Percentiles rank a stretch among this genome's conserved stretches.
Conservation (phyloP, 2,888 invertebrate genomes). For the Sclerodermus sp. region DNA sequence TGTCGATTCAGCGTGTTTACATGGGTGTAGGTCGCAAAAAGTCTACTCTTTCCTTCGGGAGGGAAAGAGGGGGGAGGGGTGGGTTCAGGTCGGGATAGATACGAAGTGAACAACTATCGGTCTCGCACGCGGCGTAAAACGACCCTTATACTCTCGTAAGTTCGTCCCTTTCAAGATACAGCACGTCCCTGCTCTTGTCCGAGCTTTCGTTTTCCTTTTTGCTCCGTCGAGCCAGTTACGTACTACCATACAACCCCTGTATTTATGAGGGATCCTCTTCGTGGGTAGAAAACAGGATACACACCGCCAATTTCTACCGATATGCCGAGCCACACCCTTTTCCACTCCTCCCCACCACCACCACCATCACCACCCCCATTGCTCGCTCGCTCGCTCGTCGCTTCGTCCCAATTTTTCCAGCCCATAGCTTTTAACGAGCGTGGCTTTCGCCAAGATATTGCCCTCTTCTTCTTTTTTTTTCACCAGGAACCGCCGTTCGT, state of each 20-base stretch:
- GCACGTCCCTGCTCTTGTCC: constrained; percentile 7
- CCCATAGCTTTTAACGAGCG: constrained; percentile 35
- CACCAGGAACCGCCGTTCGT: constrained; percentile 8
- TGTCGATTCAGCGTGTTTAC: not conserved
- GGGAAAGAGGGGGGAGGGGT: not conserved
- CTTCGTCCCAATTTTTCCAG: constrained; percentile 34
- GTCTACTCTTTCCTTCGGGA: constrained; percentile 12
- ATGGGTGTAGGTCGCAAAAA: constrained; percentile 9
- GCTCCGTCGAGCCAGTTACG: constrained; percentile 17
- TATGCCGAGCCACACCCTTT: constrained; percentile 7
- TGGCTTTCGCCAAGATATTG: too few relatives aligned
- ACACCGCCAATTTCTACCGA: constrained; percentile 33
- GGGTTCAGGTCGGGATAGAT: not conserved
- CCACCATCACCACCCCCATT: not conserved
- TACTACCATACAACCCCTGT: constrained; percentile 24
- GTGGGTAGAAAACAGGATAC: constrained; percentile 18
- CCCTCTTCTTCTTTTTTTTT: too few relatives aligned
- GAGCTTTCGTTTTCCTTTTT: not conserved
- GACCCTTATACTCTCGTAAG: constrained; percentile 5
- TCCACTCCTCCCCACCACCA: too few relatives aligned
- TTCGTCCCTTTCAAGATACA: constrained; percentile 16
- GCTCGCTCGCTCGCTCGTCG: constrained; percentile 6
- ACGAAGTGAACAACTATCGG: not conserved
- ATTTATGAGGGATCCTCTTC: constrained; percentile 38
- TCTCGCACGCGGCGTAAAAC: constrained; percentile 5